Evolutionary conservation across 2,797 vertebrate genomes (phyloP), one percentile per base, ranked within the genome.

Genomic region (Premnoplex brunnescens): DNA sequence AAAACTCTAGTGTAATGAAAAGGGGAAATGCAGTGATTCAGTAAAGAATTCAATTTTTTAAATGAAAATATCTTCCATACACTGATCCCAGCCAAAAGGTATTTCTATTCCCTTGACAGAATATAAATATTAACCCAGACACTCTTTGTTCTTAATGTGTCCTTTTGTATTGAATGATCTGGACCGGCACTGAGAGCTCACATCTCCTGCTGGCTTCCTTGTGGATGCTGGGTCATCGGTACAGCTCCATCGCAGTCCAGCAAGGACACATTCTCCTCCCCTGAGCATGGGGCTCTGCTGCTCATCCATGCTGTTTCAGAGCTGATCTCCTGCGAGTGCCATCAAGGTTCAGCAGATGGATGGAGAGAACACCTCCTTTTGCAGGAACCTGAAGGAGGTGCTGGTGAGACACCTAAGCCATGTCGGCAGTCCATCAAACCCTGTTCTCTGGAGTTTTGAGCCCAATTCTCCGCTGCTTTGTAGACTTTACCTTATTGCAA

Each of bases 81-180:
- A 56, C 48, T 0, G 1, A 46, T 88, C 83, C 79, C 76, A 91
- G 92, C 88, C 92, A 96, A 96, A 89, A 88, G 19, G 18, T 43
- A 90, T 86, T 94, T 94, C 51, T 85, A 23, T 95, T 93, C 71
- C 49, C 46, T 68, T 77, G 81, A 55, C 12, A 62, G 84, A 91
- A 91, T 88, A 92, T 69, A 94, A 96, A 94, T 93, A 96, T 56
- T 75, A 93, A 74, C 48, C 56, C 71, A 91, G 94, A 91, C 59
- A 56, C 36, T 89, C 67, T 7, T 92, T 92, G 90, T 93, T 96
- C 88, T 94, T 80, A 64, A 48, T 36, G 34, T 74, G 83, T 84
- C 89, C 78, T 93, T 95, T 64, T 28, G 41, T 44, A 30, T 66
- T 87, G 89, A 55, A 67, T 60, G 85, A 79, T 84, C 72, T 34